Evolutionary conservation across 1,140 invertebrate genomes (phyloP).

Genomic region (Drosophila ercepeae): DNA sequence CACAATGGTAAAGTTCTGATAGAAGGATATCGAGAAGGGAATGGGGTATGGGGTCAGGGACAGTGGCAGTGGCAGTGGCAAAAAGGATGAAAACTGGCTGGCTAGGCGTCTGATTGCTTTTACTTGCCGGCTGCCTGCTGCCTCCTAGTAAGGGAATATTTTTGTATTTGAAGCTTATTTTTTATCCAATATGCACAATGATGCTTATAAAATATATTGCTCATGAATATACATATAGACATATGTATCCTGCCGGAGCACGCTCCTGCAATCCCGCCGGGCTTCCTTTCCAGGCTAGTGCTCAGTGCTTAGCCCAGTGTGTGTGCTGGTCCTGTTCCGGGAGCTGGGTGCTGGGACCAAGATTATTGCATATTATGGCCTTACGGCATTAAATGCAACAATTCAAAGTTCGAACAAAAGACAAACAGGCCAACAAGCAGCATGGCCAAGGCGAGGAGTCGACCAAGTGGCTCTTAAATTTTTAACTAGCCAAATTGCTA

Average conservation of each 20-base stretch:
- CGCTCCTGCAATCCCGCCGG: constrained; percentile 1
- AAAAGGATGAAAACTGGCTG: constrained; percentile 25
- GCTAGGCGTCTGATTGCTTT: constrained; percentile 74
- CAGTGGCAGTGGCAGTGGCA: background rate
- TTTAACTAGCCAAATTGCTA: constrained; percentile 79
- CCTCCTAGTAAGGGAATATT: constrained; percentile 60
- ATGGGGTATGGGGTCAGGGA: background rate
- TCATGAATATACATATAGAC: constrained; percentile 74
- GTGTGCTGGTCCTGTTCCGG: background rate
- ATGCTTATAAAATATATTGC: constrained; percentile 80
- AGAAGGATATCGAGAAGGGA: constrained; percentile 7
- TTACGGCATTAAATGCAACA: constrained; percentile 60
- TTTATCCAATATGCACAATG: constrained; percentile 81
- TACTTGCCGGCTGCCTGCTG: constrained; percentile 40
- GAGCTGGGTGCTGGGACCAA: constrained; percentile 29
- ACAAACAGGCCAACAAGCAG: constrained; percentile 15
- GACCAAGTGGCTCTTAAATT: constrained; percentile 55
- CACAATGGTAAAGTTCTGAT: constrained; percentile 62
- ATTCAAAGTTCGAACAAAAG: constrained; percentile 52
- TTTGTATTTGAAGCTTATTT: constrained; percentile 79
- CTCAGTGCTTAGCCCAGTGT: background rate
- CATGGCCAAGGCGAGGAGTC: background rate
- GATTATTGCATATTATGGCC: constrained; percentile 80
- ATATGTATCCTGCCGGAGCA: constrained; percentile 47
- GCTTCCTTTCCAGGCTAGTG: background rate